Evolutionary conservation across 2,113 vertebrate genomes (phyloP).

Genomic region (Hippotragus niger): DNA sequence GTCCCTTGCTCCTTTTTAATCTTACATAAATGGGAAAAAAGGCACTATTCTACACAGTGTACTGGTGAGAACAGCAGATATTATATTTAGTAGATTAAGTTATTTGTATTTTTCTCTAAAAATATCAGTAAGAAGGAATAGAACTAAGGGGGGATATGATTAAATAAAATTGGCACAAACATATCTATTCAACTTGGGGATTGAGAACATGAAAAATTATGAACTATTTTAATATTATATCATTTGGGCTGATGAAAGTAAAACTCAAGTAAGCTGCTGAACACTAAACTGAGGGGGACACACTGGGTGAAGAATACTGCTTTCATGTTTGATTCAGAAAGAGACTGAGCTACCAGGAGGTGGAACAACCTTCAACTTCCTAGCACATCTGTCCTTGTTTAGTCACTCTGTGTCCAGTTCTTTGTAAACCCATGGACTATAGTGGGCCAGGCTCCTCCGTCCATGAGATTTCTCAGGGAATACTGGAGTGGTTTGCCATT

Average conservation of each 20-base stretch:
- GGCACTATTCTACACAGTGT: neutral
- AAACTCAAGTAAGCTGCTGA: neutral
- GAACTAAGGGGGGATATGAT: neutral
- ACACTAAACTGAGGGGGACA: neutral
- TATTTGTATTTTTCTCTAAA: conserved; percentile 28
- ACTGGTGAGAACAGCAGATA: neutral
- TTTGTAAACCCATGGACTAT: neutral
- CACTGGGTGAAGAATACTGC: neutral
- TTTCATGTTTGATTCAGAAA: neutral
- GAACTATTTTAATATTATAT: neutral
- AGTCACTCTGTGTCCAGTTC: neutral
- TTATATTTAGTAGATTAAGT: neutral
- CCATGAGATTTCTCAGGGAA: neutral
- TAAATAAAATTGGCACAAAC: neutral
- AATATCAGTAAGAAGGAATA: neutral
- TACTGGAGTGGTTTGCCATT: neutral
- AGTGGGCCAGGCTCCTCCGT: neutral
- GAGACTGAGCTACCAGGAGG: neutral
- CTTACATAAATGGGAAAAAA: neutral
- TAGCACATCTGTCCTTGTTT: neutral
- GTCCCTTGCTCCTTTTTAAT: neutral
- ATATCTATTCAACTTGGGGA: neutral
- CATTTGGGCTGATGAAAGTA: neutral
- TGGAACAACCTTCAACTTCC: neutral
- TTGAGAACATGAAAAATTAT: neutral